phyloP scores from a whole-genome alignment of 2,113 vertebrate genomes.

The Oreocharis arfaki region DNA sequence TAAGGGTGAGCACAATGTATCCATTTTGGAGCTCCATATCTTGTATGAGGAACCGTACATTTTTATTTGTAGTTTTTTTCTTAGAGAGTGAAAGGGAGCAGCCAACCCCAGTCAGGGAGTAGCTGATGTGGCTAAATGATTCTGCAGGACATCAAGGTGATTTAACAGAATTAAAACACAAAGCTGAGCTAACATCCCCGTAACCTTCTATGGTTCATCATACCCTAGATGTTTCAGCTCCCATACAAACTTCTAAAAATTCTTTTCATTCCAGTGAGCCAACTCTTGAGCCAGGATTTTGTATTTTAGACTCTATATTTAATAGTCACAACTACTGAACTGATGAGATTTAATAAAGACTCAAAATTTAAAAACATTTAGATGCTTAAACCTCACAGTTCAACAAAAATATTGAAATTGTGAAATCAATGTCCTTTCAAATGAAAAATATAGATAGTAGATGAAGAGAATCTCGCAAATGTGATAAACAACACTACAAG shows the following conservation, averaged over 20 bases:
- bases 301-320: neutral
- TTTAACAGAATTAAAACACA: neutral
- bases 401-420: neutral
- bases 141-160: neutral
- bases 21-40: neutral
- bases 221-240: neutral
- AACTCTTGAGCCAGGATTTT: neutral
- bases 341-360: neutral
- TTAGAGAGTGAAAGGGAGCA: neutral
- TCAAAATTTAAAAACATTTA: neutral
- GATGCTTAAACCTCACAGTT: neutral
- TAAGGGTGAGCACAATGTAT: neutral
- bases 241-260: neutral
- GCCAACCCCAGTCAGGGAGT: accelerated
- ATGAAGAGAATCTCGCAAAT: neutral
- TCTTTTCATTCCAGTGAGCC: neutral
- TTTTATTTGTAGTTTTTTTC: neutral
- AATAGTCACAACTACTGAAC: neutral
- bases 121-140: neutral
- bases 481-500: accelerated
- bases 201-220: neutral
- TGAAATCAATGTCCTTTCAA: neutral
- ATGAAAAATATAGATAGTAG: neutral
- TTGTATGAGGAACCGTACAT: neutral
- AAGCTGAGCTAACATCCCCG: neutral